These are phyloP conservation scores for Puffinus mauretanicus DNA, from an alignment of 2,113 vertebrate species.

Conservation along the genomic window DNA sequence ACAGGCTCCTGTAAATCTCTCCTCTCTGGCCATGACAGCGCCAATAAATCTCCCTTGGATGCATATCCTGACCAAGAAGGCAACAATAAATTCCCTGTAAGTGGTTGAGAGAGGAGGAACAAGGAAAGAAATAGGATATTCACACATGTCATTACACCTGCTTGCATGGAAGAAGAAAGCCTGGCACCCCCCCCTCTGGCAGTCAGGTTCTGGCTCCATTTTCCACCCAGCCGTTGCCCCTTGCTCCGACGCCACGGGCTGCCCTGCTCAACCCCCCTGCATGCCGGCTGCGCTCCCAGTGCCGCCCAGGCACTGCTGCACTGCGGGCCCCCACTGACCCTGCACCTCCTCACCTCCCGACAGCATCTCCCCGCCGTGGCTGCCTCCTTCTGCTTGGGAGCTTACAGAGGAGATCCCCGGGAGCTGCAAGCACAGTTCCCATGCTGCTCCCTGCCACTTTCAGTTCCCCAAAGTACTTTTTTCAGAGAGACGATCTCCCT, in stretches of 20 bases:
- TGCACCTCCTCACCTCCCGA: neutral
- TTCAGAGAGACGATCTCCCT: neutral
- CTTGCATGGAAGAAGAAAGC: neutral
- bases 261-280: neutral
- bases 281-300: neutral
- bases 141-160: neutral
- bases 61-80: neutral
- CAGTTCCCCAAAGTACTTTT: neutral
- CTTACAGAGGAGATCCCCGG: neutral
- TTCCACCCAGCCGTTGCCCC: neutral
- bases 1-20: neutral
- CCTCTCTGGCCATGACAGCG: neutral
- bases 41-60: neutral
- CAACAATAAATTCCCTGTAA: neutral
- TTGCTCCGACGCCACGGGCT: neutral
- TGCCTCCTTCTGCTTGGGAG: neutral
- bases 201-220: neutral
- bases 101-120: neutral
- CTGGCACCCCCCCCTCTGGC: neutral
- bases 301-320: neutral
- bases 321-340: neutral
- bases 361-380: fast-evolving
- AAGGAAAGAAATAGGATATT: neutral
- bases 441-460: neutral
- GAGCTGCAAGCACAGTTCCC: too few relatives aligned